phyloP scores from a whole-genome alignment of 2,113 vertebrate genomes.

The Fregetta grallaria region DNA sequence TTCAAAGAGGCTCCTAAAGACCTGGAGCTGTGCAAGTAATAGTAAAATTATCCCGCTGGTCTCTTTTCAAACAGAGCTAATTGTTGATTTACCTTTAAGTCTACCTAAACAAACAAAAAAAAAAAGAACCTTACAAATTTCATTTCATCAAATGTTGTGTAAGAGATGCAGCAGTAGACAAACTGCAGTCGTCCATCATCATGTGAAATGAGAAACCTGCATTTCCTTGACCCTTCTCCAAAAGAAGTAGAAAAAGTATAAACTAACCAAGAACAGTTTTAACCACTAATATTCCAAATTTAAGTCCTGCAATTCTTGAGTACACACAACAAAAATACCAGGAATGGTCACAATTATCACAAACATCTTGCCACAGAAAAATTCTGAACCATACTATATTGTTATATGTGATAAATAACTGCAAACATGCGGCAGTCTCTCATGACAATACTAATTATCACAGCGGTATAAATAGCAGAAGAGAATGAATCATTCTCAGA shows the following conservation, averaged over 20 bases:
- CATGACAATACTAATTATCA: not conserved
- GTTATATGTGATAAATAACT: not conserved
- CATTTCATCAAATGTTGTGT: not conserved
- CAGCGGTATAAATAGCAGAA: not conserved
- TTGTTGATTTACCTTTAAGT: constrained; percentile 23
- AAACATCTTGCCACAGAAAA: not conserved
- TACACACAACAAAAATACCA: not conserved
- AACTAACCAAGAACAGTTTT: not conserved
- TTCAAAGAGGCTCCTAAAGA: constrained; percentile 39
- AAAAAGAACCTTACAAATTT: not conserved
- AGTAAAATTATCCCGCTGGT: constrained; percentile 28
- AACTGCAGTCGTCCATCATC: not conserved
- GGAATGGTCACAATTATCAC: not conserved
- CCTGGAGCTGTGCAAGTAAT: constrained; percentile 17
- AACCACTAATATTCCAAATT: not conserved
- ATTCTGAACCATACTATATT: not conserved
- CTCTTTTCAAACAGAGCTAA: constrained; percentile 52
- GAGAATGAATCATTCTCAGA: not conserved
- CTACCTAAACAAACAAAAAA: constrained; percentile 5
- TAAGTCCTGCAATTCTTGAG: not conserved
- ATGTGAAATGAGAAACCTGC: not conserved
- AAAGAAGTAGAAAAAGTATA: not conserved
- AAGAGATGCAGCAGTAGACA: not conserved
- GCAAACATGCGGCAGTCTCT: not conserved
- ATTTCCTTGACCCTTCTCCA: not conserved